Evolutionary conservation across 2,797 vertebrate species (phyloP).

Genomic region (Coracias cyanogaster): DNA sequence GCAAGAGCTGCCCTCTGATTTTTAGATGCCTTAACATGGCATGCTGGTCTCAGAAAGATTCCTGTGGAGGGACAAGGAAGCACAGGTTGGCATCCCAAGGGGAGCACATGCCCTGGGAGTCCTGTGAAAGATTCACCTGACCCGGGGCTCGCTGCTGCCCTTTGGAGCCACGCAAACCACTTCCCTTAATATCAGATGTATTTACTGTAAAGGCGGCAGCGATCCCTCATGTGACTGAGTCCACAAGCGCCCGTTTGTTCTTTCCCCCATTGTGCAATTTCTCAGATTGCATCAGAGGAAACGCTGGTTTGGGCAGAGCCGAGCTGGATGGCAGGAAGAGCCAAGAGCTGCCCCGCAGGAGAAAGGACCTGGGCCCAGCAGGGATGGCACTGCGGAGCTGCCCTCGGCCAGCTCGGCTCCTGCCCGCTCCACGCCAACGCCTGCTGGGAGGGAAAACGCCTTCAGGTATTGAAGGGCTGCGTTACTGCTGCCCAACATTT

Average conservation of each 20-base stretch:
- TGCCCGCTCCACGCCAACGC: accelerated
- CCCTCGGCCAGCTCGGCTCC: not conserved
- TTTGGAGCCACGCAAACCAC: not conserved
- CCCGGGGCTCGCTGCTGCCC: not conserved
- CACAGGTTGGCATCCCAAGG: not conserved
- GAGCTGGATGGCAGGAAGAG: not conserved
- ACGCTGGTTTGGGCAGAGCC: not conserved
- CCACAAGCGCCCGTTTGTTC: constrained; percentile 51
- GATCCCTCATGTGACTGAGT: constrained; percentile 49
- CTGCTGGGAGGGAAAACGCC: not conserved
- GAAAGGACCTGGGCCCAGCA: not conserved
- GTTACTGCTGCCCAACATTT: accelerated
- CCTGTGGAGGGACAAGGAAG: not conserved
- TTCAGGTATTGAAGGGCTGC: accelerated
- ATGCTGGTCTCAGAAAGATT: not conserved
- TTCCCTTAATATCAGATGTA: not conserved
- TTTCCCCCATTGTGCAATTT: constrained; percentile 24
- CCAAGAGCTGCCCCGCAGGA: not conserved
- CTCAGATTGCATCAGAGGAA: constrained; percentile 57
- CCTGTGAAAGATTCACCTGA: not conserved
- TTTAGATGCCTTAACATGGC: not conserved
- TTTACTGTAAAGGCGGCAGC: constrained; percentile 38
- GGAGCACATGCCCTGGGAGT: accelerated
- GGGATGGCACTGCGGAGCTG: accelerated
- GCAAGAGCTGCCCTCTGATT: not conserved